phyloP scores from a whole-genome alignment of 1,140 invertebrate genomes.

The Hylyphantes graminicola region DNA sequence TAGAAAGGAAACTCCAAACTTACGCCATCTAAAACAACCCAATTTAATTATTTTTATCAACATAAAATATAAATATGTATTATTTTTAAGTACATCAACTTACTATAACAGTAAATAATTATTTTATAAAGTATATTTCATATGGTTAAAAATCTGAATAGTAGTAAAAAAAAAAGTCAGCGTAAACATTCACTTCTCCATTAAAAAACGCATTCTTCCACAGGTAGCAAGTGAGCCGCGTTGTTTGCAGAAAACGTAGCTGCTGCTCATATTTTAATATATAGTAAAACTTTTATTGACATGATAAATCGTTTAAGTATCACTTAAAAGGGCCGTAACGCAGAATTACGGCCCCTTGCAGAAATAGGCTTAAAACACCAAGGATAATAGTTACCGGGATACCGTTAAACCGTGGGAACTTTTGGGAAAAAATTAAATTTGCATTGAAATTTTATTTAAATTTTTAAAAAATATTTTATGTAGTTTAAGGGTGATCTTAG shows the following conservation, averaged over 20 bases:
- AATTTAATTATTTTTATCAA: too few species aligned
- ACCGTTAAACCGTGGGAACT: too few species aligned
- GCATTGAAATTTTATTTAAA: too few species aligned
- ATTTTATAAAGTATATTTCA: neutral
- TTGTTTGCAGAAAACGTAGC: constrained; percentile 32
- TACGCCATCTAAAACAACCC: too few species aligned
- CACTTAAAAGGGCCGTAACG: constrained; percentile 59
- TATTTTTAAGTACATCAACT: too few species aligned
- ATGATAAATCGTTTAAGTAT: constrained; percentile 59
- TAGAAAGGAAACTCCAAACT: too few species aligned
- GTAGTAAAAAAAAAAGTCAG: neutral
- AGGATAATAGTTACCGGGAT: too few species aligned
- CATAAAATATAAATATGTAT: too few species aligned
- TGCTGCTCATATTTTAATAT: constrained; percentile 58
- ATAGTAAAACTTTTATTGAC: constrained; percentile 61
- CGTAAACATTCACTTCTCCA: constrained; percentile 5
- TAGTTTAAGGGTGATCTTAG: too few species aligned
- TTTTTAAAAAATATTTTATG: too few species aligned
- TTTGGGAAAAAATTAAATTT: too few species aligned
- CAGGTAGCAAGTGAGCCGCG: constrained; percentile 25
- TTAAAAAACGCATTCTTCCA: constrained; percentile 29
- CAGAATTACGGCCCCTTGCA: constrained; percentile 46
- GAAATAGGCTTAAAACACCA: constrained; percentile 35
- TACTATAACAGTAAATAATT: too few species aligned
- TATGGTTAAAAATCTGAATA: neutral